Base-by-base conservation (phyloP, 2,797 vertebrate species). In the Poecile montanus region DNA sequence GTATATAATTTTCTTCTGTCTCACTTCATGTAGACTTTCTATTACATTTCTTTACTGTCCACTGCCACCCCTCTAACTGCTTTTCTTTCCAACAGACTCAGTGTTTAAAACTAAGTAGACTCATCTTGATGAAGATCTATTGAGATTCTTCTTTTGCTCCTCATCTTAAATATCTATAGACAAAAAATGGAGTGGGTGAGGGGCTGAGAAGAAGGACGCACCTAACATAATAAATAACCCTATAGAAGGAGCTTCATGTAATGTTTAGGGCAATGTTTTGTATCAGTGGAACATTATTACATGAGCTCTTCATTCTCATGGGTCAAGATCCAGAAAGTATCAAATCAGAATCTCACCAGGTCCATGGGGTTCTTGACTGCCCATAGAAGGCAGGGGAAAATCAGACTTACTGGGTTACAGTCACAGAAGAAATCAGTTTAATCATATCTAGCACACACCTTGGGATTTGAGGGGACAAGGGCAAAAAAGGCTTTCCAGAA, bases 1-100 rank as follows among this genome's bases (percentile, higher is more conserved):
- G 32, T 47, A 42, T 71, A 85, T 91, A 84, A 92, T 95, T 95
- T 92, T 89, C 68, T 88, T 62, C 62, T 81, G 45, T 80, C 78
- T 91, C 30, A 6, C 77, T 96, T 85, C 73, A 44, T 40, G 63
- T 61, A 77, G 47, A 50, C 21, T 84, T 96, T 56, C 29, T 67
- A 77, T 65, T 93, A 65, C 15, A 50, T 77, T 90, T 81, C 15
- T 80, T 76, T 40, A 61, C 23, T 53, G 87, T 44, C 9, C 22
- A 38, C 20, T 63, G 72, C 57, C 62, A 78, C 29, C 20, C 16
- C 16, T 85, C 36, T 91, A 79, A 70, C 11, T 68, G 38, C 5
- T 90, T 78, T 27, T 34, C 27, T 68, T 94, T 57, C 21, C 17
- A 79, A 74, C 9, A 74, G 32, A 73, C 7, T 87, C 26, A 40